Evolutionary conservation across 2,888 invertebrate species (phyloP).

Genomic region (Neuroscelio doddi): DNA sequence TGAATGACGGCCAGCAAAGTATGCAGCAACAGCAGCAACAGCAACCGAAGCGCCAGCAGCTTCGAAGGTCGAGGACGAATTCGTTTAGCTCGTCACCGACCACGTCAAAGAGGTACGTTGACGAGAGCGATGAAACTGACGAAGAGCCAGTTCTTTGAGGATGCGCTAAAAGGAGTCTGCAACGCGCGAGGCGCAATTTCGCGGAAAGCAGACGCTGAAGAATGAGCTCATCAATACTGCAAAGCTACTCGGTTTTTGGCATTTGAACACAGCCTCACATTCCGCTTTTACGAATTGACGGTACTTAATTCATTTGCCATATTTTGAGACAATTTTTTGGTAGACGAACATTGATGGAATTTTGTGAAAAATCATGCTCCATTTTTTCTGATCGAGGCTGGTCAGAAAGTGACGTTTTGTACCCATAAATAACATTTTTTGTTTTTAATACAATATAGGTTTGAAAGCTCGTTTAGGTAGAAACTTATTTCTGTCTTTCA

Average conservation of each 20-base stretch:
- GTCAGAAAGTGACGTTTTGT: no score
- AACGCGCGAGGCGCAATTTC: constrained; percentile 28
- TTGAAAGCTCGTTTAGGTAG: background rate
- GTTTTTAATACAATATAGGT: background rate
- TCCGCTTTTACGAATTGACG: constrained; percentile 11
- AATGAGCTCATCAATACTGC: background rate
- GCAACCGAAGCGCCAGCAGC: constrained; percentile 52
- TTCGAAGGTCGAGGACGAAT: constrained; percentile 76
- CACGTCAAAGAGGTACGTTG: no score
- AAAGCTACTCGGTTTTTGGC: background rate
- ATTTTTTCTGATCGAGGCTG: no score
- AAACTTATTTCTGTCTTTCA: constrained; percentile 6
- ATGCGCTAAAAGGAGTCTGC: constrained; percentile 13
- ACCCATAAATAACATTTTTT: constrained; percentile 4
- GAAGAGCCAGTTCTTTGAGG: constrained; percentile 78
- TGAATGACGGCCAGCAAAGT: constrained; percentile 37
- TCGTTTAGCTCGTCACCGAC: constrained; percentile 76
- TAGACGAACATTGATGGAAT: background rate
- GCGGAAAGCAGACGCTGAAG: constrained; percentile 6
- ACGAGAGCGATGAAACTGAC: constrained; percentile 76
- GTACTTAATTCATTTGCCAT: constrained; percentile 20
- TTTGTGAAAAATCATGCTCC: no score
- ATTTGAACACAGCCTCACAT: constrained; percentile 25
- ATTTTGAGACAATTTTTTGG: no score
- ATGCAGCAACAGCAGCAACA: constrained; percentile 38